phyloP scores from a whole-genome alignment of 2,888 invertebrate species.

The Bhutanitis thaidina region DNA sequence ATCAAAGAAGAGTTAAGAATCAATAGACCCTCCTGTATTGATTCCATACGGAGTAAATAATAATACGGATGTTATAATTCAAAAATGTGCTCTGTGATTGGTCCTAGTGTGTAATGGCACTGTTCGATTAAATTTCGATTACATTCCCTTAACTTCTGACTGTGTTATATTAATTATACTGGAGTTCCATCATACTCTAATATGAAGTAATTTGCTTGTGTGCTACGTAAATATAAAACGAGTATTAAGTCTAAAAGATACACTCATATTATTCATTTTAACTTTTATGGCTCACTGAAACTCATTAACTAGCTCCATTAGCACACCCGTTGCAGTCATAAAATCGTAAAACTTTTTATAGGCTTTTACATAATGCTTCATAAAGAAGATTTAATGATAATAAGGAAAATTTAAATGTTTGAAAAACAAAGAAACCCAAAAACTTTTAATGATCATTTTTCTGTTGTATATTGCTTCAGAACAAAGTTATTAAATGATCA shows the following conservation, averaged over 20 bases:
- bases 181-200: no score
- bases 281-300: constrained; percentile 9
- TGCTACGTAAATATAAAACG: neutral
- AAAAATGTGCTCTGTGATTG: no score
- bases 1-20: no score
- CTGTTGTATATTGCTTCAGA: neutral
- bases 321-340: constrained; percentile 17
- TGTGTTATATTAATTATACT: no score
- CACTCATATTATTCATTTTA: constrained; percentile 13
- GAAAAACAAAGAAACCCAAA: neutral
- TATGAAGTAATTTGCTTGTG: neutral
- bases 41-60: no score
- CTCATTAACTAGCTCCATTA: constrained; percentile 18
- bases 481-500: no score
- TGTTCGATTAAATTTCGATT: no score
- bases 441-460: neutral
- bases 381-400: constrained; percentile 17
- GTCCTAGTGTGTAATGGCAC: no score
- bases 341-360: constrained; percentile 15
- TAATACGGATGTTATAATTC: no score
- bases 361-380: constrained; percentile 8
- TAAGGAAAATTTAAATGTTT: neutral
- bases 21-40: no score
- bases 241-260: neutral
- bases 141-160: no score